Percentiles rank a stretch among this genome's conserved stretches.
These are phyloP conservation scores for Artibeus lituratus DNA, from an alignment of 2,797 vertebrate genomes.

Conservation along the genomic window DNA sequence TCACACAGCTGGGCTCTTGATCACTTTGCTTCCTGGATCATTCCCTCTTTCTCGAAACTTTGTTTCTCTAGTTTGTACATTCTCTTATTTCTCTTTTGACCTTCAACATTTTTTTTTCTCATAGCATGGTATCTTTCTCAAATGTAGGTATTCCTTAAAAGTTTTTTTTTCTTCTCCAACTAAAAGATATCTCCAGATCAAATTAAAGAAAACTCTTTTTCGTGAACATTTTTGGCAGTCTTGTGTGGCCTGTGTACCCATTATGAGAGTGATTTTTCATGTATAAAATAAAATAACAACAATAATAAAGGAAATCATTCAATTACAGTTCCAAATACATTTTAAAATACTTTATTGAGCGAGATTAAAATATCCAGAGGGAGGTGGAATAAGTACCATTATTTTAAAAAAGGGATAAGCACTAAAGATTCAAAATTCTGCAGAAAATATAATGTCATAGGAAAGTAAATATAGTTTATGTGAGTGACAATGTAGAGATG, in stretches of 20 bases:
- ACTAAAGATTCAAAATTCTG: neutral
- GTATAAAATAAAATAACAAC: neutral
- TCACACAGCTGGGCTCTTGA: neutral
- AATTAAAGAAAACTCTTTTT: neutral
- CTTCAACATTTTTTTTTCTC: neutral
- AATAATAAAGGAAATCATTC: neutral
- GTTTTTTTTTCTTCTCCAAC: neutral
- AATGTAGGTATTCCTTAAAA: rapidly evolving
- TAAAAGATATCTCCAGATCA: neutral
- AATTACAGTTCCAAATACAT: neutral
- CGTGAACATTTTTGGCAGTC: neutral
- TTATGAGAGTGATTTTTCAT: neutral
- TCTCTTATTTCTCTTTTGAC: neutral
- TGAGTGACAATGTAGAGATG: neutral
- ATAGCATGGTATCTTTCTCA: neutral
- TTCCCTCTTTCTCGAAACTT: neutral
- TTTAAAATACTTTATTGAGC: neutral
- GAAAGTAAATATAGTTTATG: neutral
- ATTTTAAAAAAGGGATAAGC: neutral
- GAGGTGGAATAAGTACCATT: neutral
- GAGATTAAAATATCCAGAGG: neutral
- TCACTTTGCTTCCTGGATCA: neutral
- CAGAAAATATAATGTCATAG: neutral
- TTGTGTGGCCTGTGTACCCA: neutral
- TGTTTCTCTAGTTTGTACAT: neutral